Percentiles rank a stretch among this genome's conserved stretches.
These are phyloP conservation scores for Pipra filicauda DNA, from an alignment of 2,113 vertebrate species.

Conservation along the genomic window DNA sequence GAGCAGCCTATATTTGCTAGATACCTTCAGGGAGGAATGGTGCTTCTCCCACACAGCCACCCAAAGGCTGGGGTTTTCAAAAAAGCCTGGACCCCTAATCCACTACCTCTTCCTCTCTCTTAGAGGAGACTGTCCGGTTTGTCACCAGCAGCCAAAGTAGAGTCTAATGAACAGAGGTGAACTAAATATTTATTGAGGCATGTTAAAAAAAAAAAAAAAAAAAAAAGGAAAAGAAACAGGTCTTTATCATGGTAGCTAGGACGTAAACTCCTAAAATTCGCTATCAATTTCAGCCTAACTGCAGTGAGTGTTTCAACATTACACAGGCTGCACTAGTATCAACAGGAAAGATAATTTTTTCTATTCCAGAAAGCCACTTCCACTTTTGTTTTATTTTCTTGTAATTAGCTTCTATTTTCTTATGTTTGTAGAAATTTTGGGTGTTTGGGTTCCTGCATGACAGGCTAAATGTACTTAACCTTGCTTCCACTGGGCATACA, in stretches of 20 bases:
- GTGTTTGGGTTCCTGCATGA: not conserved
- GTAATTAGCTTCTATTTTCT: not conserved
- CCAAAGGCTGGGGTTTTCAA: not conserved
- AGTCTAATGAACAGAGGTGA: not conserved
- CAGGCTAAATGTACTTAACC: not conserved
- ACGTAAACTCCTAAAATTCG: not conserved
- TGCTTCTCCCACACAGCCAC: not conserved
- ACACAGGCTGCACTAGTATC: not conserved
- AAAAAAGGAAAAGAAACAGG: not conserved
- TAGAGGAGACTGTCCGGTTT: not conserved
- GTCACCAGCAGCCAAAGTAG: not conserved
- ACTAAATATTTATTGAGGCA: not conserved
- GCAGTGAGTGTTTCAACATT: not conserved
- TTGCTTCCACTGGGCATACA: not conserved
- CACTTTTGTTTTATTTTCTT: not conserved
- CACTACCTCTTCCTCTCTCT: not conserved
- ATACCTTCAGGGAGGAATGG: not conserved
- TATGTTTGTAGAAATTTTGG: not conserved
- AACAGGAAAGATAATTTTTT: not conserved
- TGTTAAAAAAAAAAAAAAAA: not conserved
- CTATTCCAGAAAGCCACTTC: not conserved
- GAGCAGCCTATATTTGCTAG: not conserved
- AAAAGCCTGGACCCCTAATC: not conserved
- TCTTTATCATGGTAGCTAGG: not conserved
- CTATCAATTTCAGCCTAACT: not conserved